phyloP scores from a whole-genome alignment of 2,797 vertebrate species.

The Ptychadena robeensis region DNA sequence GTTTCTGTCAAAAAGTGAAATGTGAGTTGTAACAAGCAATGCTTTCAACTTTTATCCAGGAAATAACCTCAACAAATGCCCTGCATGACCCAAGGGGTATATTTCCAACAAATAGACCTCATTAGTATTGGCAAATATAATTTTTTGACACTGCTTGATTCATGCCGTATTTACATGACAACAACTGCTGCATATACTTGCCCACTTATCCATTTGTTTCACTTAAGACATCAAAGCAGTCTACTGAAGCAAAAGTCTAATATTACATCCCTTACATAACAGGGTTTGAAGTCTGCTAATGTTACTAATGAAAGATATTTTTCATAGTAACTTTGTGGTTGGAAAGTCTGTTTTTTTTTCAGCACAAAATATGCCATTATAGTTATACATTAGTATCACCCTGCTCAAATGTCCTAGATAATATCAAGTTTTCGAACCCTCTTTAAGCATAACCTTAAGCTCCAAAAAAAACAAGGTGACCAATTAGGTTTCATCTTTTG shows the following conservation, averaged over 20 bases:
- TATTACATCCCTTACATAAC: slow-evolving; percentile 2
- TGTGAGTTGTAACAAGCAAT: background rate
- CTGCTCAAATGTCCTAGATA: background rate
- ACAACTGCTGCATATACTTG: background rate
- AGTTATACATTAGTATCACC: background rate
- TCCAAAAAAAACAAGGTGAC: too few relatives aligned
- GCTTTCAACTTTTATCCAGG: background rate
- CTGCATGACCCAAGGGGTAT: background rate
- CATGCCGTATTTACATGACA: slow-evolving; percentile 10
- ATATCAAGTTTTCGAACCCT: too few relatives aligned
- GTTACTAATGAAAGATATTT: background rate
- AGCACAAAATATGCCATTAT: background rate
- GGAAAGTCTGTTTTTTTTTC: background rate
- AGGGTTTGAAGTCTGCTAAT: slow-evolving; percentile 12
- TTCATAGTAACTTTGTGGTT: background rate
- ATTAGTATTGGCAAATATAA: background rate
- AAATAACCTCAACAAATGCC: background rate
- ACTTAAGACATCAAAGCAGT: background rate
- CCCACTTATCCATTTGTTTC: slow-evolving; percentile 9
- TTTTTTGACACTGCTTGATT: background rate
- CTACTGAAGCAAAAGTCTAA: background rate
- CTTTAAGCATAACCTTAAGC: too few relatives aligned
- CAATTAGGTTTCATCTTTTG: background rate
- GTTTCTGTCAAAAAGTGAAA: slow-evolving; percentile 75
- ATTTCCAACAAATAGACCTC: background rate